These are phyloP conservation scores for Troides oblongomaculatus DNA, from an alignment of 2,888 invertebrate species.

Conservation along the genomic window DNA sequence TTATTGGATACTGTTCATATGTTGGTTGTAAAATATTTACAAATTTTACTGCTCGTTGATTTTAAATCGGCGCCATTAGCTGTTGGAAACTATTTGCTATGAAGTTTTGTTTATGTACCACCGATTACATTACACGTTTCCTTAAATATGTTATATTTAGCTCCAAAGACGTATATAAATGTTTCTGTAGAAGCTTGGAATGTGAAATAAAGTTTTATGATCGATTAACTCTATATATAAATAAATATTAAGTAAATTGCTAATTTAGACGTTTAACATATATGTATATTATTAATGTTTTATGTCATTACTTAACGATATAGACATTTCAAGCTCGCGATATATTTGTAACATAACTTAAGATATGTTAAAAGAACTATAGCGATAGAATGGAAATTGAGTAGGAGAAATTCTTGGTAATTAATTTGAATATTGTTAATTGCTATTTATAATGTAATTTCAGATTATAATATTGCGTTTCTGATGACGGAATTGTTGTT, in stretches of 20 bases:
- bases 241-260: background rate
- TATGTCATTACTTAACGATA: background rate
- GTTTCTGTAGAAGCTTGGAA: background rate
- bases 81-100: background rate
- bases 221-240: background rate
- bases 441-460: background rate
- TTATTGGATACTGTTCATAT: background rate
- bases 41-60: background rate
- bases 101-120: slow-evolving; percentile 10
- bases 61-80: background rate
- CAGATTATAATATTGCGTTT: slow-evolving; percentile 42
- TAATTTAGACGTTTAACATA: slow-evolving; percentile 3
- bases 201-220: background rate
- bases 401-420: background rate
- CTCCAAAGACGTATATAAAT: background rate
- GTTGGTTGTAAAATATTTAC: background rate
- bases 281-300: background rate
- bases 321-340: slow-evolving; percentile 7
- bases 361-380: background rate
- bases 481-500: slow-evolving; percentile 33
- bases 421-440: background rate
- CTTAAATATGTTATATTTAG: background rate
- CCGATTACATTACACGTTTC: slow-evolving; percentile 16
- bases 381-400: background rate
- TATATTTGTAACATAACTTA: background rate